Evolutionary conservation across 2,113 vertebrate genomes (phyloP), one percentile per base, ranked within the genome.

Genomic region (Nicator chloris): DNA sequence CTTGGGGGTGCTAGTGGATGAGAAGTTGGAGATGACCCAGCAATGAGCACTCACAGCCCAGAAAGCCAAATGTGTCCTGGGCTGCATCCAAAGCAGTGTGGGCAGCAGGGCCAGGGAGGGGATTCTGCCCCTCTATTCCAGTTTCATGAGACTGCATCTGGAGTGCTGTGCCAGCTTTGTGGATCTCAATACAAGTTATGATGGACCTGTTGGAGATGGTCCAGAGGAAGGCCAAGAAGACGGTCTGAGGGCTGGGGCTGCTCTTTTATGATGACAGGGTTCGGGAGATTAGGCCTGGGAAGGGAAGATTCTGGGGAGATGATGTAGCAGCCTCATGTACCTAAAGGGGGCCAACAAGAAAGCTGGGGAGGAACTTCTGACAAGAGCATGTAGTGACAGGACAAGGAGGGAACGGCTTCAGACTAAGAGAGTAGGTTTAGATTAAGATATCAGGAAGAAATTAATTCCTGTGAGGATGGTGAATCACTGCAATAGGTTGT

Each of bases 31-130:
- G 4, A 31, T 13, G 21, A 56, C 17, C 15, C 14, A 40, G 50
- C 6, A 12, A 37, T 6, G 12, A 7, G 21, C 31, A 33, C 15
- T 33, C 16, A 12, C 18, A 50, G 22, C 18, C 27, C 40, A 57
- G 59, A 65, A 65, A 44, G 10, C 37, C 51, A 73, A 11, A 28
- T 4, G 45, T 24, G 28, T 39, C 33, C 28, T 39, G 44, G 37
- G 28, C 16, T 73, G 33, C 51, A 59, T 13, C 19, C 33, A 51
- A 73, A 88, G 44, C 8, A 33, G 27, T 0, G 0, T 12, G 14
- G 21, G 1, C 40, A 88, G 50, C 11, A 40, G 24, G 14, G 2
- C 2, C 2, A 39, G 13, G 9, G 8, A 44, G 7, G 13, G 13
- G 8, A 33, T 51, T 59, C 27, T 73, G 31, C 21, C 51, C 27